Evolutionary conservation across 2,797 vertebrate species (phyloP), one percentile per base, ranked within the genome.

Genomic region (Emys orbicularis): DNA sequence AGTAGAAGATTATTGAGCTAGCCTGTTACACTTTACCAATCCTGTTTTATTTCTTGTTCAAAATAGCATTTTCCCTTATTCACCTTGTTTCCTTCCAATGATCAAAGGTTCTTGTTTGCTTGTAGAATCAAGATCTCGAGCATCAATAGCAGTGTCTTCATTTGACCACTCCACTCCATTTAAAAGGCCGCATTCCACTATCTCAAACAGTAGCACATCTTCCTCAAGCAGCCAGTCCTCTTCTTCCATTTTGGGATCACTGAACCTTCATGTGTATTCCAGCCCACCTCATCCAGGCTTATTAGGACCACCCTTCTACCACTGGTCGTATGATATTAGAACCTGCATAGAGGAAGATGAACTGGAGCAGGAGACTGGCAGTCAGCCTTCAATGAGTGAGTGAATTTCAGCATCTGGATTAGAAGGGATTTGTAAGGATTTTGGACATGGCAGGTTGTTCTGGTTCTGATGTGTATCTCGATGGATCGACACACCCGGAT

Each of bases 131-230:
- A 96, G 98, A 88, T 97, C 95, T 52, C 98, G 98, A 57, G 98
- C 98, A 0, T 98, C 98, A 81, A 96, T 98, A 4, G 98, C 98
- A 0, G 98, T 98, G 68, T 96, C 98, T 41, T 98, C 98, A 0
- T 98, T 98, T 86, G 98, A 99, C 76, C 98, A 98, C 79, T 96
- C 95, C 52, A 86, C 97, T 2, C 98, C 98, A 0, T 98, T 98
- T 91, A 99, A 99, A 96, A 98, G 99, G 41, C 99, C 98, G 1
- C 99, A 99, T 97, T 99, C 99, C 91, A 99, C 98, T 85, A 98
- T 99, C 98, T 99, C 98, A 89, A 99, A 98, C 98, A 99, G 99
- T 98, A 99, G 99, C 98, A 99, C 98, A 11, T 99, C 99, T 29
- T 99, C 99, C 83, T 99, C 99, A 90, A 98, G 99, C 96, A 99